These are phyloP conservation scores for Microtus pennsylvanicus DNA, from an alignment of 2,113 vertebrate genomes.

Conservation along the genomic window DNA sequence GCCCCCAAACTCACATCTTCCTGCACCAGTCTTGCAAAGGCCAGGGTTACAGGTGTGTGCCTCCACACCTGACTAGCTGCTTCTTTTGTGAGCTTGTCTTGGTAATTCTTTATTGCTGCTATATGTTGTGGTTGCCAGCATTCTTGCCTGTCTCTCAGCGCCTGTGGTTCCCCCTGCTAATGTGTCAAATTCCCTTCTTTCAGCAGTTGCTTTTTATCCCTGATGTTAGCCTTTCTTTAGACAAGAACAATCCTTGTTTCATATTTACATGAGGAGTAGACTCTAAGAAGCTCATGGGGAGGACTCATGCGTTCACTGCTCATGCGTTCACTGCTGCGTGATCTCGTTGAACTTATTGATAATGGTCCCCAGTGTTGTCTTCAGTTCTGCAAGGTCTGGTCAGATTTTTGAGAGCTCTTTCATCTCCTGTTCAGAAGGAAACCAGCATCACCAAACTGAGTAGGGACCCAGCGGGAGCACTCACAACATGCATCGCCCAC, in stretches of 20 bases:
- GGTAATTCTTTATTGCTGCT: conserved; percentile 28
- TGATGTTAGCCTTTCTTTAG: conserved; percentile 30
- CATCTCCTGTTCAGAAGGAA: neutral
- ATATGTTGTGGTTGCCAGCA: neutral
- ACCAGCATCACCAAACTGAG: neutral
- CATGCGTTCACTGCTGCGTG: too few relatives aligned
- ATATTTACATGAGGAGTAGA: neutral
- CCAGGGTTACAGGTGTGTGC: neutral
- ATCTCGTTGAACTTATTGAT: too few relatives aligned
- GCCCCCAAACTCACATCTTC: neutral
- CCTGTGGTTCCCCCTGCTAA: neutral
- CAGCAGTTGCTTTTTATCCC: conserved; percentile 10
- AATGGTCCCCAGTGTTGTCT: neutral
- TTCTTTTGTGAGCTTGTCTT: conserved; percentile 16
- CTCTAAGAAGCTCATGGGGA: neutral
- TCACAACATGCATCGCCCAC: neutral
- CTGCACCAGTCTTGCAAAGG: neutral
- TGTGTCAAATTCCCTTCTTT: neutral
- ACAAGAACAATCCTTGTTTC: neutral
- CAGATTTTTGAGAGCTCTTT: conserved; percentile 21
- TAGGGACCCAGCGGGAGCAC: neutral
- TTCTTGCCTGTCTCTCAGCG: neutral
- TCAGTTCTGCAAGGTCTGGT: neutral
- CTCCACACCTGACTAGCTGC: neutral
- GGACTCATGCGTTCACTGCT: too few relatives aligned